Evolutionary conservation across 2,888 invertebrate genomes (phyloP).

Genomic region (Lasioglossum figueresi): DNA sequence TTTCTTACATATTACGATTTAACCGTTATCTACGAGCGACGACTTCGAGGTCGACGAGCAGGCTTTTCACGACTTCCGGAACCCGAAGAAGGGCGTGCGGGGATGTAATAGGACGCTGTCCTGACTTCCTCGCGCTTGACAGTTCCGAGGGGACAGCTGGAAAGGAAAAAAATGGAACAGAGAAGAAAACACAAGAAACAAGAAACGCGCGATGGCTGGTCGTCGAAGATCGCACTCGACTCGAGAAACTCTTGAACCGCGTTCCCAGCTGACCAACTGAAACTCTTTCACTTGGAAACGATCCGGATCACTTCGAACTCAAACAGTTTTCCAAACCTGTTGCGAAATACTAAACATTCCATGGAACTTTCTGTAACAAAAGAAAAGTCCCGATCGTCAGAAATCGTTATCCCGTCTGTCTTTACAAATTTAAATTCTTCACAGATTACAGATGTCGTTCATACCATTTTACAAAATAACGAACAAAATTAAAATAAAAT

Average conservation of each 20-base stretch:
- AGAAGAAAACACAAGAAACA: background rate
- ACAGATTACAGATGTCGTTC: no score
- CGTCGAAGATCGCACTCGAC: constrained; percentile 29
- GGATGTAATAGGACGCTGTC: background rate
- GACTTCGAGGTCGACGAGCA: constrained; percentile 37
- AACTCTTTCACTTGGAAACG: background rate
- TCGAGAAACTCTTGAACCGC: background rate
- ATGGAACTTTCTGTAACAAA: background rate
- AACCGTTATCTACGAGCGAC: constrained; percentile 13
- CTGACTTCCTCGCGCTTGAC: background rate
- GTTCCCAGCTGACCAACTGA: background rate
- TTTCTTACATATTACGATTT: constrained; percentile 47
- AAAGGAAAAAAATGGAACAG: background rate
- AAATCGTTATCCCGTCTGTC: background rate
- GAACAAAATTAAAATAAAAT: no score
- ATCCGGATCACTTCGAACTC: background rate
- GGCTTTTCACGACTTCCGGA: background rate
- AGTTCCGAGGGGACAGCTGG: background rate
- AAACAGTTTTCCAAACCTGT: background rate
- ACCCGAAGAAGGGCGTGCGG: background rate
- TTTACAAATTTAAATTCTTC: background rate
- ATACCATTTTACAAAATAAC: no score
- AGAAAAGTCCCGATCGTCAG: background rate
- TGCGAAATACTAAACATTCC: background rate
- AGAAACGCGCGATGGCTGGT: background rate